Evolutionary conservation across 2,888 invertebrate species (phyloP).

Genomic region (Pachydiplax longipennis): DNA sequence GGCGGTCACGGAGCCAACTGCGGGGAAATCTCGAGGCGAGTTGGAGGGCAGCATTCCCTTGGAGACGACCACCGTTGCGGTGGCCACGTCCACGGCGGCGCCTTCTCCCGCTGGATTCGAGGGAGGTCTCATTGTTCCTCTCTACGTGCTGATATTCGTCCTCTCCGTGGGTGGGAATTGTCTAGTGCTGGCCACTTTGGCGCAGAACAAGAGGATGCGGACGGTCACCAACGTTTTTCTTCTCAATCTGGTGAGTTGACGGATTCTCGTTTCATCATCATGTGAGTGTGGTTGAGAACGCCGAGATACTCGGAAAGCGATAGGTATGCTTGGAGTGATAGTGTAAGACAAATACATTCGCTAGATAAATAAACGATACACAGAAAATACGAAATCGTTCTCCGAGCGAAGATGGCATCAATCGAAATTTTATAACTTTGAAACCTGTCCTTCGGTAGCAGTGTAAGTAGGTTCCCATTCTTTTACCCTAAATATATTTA

Average conservation of each 20-base stretch:
- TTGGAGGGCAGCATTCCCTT: background rate
- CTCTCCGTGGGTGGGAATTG: slow-evolving; percentile 68
- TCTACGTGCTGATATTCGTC: slow-evolving; percentile 68
- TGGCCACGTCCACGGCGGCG: background rate
- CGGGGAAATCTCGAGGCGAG: background rate
- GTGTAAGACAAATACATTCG: too few relatives aligned
- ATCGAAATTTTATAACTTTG: too few relatives aligned
- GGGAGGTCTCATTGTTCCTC: slow-evolving; percentile 60
- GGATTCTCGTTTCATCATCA: too few relatives aligned
- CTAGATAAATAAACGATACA: too few relatives aligned
- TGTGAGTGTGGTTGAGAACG: too few relatives aligned
- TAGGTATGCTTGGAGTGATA: too few relatives aligned
- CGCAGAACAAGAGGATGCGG: slow-evolving; percentile 65
- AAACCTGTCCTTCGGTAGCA: too few relatives aligned
- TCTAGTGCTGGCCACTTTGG: slow-evolving; percentile 66
- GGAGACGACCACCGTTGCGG: background rate
- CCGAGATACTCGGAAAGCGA: too few relatives aligned
- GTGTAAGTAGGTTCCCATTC: too few relatives aligned
- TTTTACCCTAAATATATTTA: too few relatives aligned
- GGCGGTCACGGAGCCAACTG: background rate
- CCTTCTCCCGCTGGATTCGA: background rate
- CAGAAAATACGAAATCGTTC: too few relatives aligned
- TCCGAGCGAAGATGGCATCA: too few relatives aligned
- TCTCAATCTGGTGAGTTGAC: slow-evolving; percentile 58
- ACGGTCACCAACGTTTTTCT: slow-evolving; percentile 66